Base-by-base conservation (phyloP, 2,888 invertebrate genomes). In the Sarcophaga subvicina region DNA sequence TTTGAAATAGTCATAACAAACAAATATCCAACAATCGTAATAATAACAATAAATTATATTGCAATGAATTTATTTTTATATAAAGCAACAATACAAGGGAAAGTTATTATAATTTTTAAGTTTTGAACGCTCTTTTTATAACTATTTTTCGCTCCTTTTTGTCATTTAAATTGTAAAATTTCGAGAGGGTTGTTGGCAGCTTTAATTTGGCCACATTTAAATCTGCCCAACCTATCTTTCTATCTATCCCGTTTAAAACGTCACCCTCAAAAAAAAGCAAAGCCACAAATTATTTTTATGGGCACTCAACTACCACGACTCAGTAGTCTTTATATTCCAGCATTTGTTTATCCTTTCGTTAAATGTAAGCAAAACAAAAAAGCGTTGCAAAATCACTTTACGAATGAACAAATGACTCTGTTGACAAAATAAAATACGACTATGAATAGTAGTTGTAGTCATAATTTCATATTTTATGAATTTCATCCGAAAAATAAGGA, bases 271-370 rank as follows among this genome's bases (percentile, higher is more conserved):
- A 77, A 87, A 77, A 69, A 77, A 72, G 64, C 64, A 62, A 89
- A 89, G 88, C 89, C 89, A 89, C 89, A 89, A 89, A 89, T 89
- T 89, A 89, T 89, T 88, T 89, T 89, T 89, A 89, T 89, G 85
- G 89, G 88, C 85, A 81, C 86, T 87, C 79, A 85, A 82, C 81
- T 88, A 80, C 76, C 79, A 71, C 60, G n/a, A 62, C 71, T 69
- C 20, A 63, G 67, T 72, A 78, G 78, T 63, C 81, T 75, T 81
- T 54, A 17, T 54, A 54, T 54, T 62, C 1, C 14, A 73, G 62
- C 49, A 67, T 22, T 17, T 73, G 37, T 54, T 37, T 80, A 89
- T 88, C 86, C 87, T 86, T 88, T 88, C 66, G 47, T 80, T 49
- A 25, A 73, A 83, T 71, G 47, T 69, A 59, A 81, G 71, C 79